Evolutionary conservation across 2,113 vertebrate genomes (phyloP), one percentile per base, ranked within the genome.

Genomic region (Oenanthe oenanthe): DNA sequence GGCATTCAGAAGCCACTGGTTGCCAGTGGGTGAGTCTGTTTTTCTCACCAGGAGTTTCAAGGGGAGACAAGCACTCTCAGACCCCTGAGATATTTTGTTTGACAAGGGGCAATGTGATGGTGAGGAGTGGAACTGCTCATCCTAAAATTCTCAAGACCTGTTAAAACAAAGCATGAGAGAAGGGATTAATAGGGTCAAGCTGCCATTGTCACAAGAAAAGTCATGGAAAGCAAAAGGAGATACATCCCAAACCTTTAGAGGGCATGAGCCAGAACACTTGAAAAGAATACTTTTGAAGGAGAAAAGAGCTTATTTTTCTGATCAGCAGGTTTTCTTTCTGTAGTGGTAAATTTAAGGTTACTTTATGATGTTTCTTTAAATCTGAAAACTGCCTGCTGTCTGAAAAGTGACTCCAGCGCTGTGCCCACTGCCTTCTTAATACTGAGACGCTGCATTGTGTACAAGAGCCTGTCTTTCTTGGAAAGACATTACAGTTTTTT

Each of bases 401-500:
- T 72, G 89, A 86, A 89, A 89, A 86, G 67, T 17, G 38, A 48
- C 63, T 88, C 43, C 75, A 88, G 63, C 47, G 31, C 28, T 60
- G 71, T 56, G 56, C 42, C 54, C 4, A 1, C 54, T 85, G 43
- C n/a, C 80, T 61, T 53, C 22, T 32, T 75, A 72, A n/a, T 0
- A 2, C 11, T 88, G 75, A 88, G 68, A 57, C 42, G 78, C 18
- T 76, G 53, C 71, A 85, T 90, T 92, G 65, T 92, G 65, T 89
- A 72, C 25, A 91, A 20, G 6, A 84, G 12, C 21, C 36, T 29
- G 38, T 48, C 73, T 95, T 67, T 81, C 92, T 53, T 95, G 79
- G 60, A 90, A 94, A 95, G 75, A 77, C 19, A 53, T 74, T 67
- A 28, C 42, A 76, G 24, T 36, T 66, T 94, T 92, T 93, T 67